Evolutionary conservation across 2,113 vertebrate genomes (phyloP).

Genomic region (Tachuris rubrigastra): DNA sequence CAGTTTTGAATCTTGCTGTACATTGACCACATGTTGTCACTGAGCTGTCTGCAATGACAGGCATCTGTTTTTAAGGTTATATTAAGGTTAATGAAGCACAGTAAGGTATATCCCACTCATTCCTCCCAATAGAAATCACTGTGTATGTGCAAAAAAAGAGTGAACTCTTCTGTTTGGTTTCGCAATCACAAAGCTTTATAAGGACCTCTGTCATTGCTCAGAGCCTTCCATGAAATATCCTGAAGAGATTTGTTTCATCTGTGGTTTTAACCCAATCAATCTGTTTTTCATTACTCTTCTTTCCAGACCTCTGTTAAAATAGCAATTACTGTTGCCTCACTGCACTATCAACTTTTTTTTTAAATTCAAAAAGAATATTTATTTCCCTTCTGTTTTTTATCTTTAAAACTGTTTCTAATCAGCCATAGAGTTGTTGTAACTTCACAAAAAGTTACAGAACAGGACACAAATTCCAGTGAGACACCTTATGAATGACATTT

Average conservation of each 20-base stretch:
- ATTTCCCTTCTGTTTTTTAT: not conserved
- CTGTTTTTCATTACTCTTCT: constrained; percentile 27
- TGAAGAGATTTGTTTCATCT: constrained; percentile 36
- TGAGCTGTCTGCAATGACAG: not conserved
- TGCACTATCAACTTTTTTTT: not conserved
- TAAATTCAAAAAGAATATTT: not conserved
- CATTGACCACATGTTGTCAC: not conserved
- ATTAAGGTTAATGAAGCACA: constrained; percentile 16
- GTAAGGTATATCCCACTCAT: not conserved
- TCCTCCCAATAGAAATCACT: not conserved
- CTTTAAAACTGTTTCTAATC: constrained; percentile 1
- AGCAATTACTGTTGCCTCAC: not conserved
- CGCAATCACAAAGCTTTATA: not conserved
- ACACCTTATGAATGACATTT: not conserved
- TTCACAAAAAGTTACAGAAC: not conserved
- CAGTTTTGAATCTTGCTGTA: not conserved
- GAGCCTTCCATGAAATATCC: constrained; percentile 11
- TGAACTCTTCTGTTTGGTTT: not conserved
- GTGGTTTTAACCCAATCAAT: constrained; percentile 8
- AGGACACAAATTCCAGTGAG: not conserved
- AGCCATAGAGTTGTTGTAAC: not conserved
- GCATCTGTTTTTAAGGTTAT: constrained; percentile 22
- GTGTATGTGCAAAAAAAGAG: not conserved
- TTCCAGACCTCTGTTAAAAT: constrained; percentile 28
- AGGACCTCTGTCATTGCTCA: constrained; percentile 16